These are phyloP conservation scores for Drosophila differens DNA, from an alignment of 2,888 invertebrate genomes.

Conservation along the genomic window DNA sequence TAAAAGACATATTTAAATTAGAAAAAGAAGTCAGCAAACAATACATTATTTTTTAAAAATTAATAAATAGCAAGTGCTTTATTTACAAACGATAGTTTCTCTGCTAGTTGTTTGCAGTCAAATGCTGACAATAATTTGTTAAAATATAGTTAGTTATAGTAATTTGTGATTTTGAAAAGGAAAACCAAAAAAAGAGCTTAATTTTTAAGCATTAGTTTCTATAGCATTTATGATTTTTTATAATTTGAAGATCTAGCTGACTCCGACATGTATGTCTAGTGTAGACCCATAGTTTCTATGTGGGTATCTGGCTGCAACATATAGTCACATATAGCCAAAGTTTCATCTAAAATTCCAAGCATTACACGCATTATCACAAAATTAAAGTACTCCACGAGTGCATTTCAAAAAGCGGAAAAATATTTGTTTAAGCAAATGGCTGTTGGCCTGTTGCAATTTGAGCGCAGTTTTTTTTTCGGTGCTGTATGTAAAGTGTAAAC, in stretches of 20 bases:
- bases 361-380: background rate
- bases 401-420: conserved; percentile 14
- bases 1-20: background rate
- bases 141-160: background rate
- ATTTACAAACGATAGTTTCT: background rate
- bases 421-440: conserved; percentile 35
- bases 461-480: conserved; percentile 20
- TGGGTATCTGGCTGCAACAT: background rate
- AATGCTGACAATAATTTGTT: background rate
- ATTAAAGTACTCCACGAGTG: background rate
- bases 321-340: background rate
- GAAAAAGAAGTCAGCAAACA: background rate
- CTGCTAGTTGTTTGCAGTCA: background rate
- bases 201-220: background rate
- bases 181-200: rapidly evolving
- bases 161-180: background rate
- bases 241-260: background rate
- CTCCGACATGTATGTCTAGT: background rate
- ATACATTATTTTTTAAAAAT: background rate
- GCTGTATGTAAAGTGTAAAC: conserved; percentile 50
- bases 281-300: background rate
- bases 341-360: background rate
- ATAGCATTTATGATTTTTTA: background rate
- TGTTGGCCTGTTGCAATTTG: conserved; percentile 41
- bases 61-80: background rate